Evolutionary conservation across 2,113 vertebrate genomes (phyloP).

Genomic region (Bostrychus sinensis): DNA sequence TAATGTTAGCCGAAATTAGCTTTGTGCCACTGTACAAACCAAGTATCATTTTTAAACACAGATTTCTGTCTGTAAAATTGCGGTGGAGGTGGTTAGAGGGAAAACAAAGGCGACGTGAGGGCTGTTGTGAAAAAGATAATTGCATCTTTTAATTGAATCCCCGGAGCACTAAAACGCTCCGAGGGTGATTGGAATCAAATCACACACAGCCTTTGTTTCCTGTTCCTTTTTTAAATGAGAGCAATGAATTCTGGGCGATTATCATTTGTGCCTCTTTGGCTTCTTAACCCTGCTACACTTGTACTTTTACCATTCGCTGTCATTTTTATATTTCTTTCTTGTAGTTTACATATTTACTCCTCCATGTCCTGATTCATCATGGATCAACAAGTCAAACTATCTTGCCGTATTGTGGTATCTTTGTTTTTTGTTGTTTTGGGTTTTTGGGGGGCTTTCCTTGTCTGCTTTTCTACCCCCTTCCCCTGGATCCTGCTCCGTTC

Average conservation of each 20-base stretch:
- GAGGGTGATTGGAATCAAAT: conserved; percentile 65
- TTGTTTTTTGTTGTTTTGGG: conserved; percentile 2
- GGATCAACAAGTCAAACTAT: conserved; percentile 47
- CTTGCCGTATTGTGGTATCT: conserved; percentile 24
- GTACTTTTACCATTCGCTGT: conserved; percentile 5
- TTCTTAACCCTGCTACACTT: not conserved
- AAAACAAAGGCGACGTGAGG: conserved; percentile 29
- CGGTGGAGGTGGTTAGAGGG: not conserved
- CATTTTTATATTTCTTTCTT: conserved; percentile 14
- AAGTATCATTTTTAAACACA: conserved; percentile 10
- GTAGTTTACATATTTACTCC: conserved; percentile 25
- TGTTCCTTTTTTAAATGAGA: conserved; percentile 23
- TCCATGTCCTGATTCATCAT: conserved; percentile 20
- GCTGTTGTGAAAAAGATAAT: conserved; percentile 65
- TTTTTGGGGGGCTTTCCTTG: too few species aligned
- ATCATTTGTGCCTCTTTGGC: conserved; percentile 7
- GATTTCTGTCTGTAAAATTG: conserved; percentile 16
- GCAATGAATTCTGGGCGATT: conserved; percentile 27
- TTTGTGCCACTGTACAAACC: not conserved
- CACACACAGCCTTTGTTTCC: conserved; percentile 48
- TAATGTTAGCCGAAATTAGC: not conserved
- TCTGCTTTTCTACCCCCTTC: conserved; percentile 1
- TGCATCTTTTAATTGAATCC: conserved; percentile 78
- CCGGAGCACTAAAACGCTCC: conserved; percentile 50
- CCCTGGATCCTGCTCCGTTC: conserved; percentile 31